A percentile compares a stretch with the other conserved stretches of the same genome.
Evolutionary conservation across 2,888 invertebrate genomes (phyloP).

Genomic region (Cosmopolites sordidus): DNA sequence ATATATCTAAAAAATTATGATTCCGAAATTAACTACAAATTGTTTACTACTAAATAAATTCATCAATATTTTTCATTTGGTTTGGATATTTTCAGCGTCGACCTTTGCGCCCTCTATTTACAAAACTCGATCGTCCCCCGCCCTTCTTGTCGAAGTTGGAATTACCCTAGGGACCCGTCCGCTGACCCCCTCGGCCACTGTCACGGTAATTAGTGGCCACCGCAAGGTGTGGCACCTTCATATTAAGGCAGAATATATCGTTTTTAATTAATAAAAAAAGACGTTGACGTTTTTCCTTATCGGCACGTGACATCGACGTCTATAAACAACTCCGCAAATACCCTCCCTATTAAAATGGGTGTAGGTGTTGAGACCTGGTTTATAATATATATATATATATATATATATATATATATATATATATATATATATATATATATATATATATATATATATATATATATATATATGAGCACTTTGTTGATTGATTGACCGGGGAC

Average conservation of each 20-base stretch:
- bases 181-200: conserved; percentile 16
- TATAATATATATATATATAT: too few relatives aligned
- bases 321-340: conserved; percentile 21
- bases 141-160: neutral
- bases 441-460: too few relatives aligned
- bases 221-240: neutral
- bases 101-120: neutral
- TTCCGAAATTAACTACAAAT: too few relatives aligned
- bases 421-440: too few relatives aligned
- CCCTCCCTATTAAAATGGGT: conserved; percentile 8
- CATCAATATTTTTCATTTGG: too few relatives aligned
- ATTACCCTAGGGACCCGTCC: conserved; percentile 16
- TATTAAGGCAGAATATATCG: conserved; percentile 25
- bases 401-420: too few relatives aligned
- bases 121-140: neutral
- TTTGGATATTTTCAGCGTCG: too few relatives aligned
- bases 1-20: too few relatives aligned
- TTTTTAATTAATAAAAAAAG: conserved; percentile 27
- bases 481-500: too few relatives aligned
- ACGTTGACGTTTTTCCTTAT: conserved; percentile 18
- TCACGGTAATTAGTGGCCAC: conserved; percentile 20
- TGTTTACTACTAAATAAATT: too few relatives aligned
- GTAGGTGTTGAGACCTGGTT: conserved; percentile 1
- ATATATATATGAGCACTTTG: too few relatives aligned
- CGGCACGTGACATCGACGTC: conserved; percentile 22